phyloP scores from a whole-genome alignment of 2,113 vertebrate species.

The Miniopterus natalensis region DNA sequence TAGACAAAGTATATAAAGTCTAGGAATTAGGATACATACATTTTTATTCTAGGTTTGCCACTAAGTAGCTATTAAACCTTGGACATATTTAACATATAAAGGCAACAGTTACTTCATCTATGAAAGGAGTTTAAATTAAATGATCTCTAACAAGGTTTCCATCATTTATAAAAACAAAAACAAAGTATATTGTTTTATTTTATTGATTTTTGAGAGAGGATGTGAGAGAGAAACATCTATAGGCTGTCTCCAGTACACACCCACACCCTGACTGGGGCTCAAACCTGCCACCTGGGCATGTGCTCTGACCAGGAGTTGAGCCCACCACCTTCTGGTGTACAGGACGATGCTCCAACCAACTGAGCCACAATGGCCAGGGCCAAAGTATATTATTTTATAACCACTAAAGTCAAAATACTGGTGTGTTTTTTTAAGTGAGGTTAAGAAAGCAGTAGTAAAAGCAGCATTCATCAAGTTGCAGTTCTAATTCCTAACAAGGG shows the following conservation, averaged over 20 bases:
- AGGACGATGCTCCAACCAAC: too few species aligned
- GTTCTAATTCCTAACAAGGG: not conserved
- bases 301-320: too few species aligned
- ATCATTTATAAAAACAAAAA: slow-evolving; percentile 53
- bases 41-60: not conserved
- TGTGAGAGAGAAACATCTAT: too few species aligned
- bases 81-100: not conserved
- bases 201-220: not conserved
- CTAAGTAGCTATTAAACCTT: not conserved
- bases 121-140: slow-evolving; percentile 40
- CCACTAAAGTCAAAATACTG: slow-evolving; percentile 7
- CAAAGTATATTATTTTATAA: not conserved
- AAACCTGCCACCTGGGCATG: too few species aligned
- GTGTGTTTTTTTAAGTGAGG: not conserved
- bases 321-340: too few species aligned
- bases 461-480: not conserved
- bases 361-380: too few species aligned
- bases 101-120: not conserved
- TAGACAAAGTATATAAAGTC: not conserved
- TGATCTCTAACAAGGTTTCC: not conserved
- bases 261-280: too few species aligned
- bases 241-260: too few species aligned
- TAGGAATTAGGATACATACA: not conserved
- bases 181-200: slow-evolving; percentile 13
- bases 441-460: not conserved